phyloP scores from a whole-genome alignment of 2,797 vertebrate genomes.

The Sparidentex hasta region DNA sequence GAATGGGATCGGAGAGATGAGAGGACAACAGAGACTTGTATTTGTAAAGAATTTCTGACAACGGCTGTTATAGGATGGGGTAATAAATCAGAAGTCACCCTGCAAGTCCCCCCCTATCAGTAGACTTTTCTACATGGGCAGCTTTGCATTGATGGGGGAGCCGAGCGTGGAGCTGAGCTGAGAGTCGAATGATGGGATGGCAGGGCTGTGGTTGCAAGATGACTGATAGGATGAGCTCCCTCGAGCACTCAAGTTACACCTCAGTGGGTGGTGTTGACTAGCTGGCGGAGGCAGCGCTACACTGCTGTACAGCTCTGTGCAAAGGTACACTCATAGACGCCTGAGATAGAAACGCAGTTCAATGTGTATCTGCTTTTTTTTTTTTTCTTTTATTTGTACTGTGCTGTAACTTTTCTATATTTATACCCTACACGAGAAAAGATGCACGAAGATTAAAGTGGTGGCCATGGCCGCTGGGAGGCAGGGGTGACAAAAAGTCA shows the following conservation, averaged over 20 bases:
- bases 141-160: slow-evolving; percentile 69
- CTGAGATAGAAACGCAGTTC: slow-evolving; percentile 41
- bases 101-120: slow-evolving; percentile 67
- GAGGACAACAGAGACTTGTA: slow-evolving; percentile 35
- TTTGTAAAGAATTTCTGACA: slow-evolving; percentile 54
- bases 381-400: neutral
- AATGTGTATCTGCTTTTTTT: slow-evolving; percentile 10
- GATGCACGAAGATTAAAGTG: slow-evolving; percentile 38
- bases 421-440: neutral
- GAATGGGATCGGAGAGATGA: slow-evolving; percentile 43
- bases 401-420: slow-evolving; percentile 29
- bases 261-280: slow-evolving; percentile 65
- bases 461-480: neutral
- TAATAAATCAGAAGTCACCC: slow-evolving; percentile 73
- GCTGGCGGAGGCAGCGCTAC: slow-evolving; percentile 42
- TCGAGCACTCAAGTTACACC: slow-evolving; percentile 66
- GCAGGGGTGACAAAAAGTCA: slow-evolving; percentile 33
- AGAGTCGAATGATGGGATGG: slow-evolving; percentile 72
- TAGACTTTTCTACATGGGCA: slow-evolving; percentile 74
- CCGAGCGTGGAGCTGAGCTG: slow-evolving; percentile 65
- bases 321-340: slow-evolving; percentile 29
- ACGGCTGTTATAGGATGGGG: slow-evolving; percentile 48
- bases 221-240: slow-evolving; percentile 74
- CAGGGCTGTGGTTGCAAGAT: slow-evolving; percentile 57
- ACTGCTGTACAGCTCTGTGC: slow-evolving; percentile 23